These are phyloP conservation scores for Zingel zingel DNA, from an alignment of 2,113 vertebrate species.

Conservation along the genomic window DNA sequence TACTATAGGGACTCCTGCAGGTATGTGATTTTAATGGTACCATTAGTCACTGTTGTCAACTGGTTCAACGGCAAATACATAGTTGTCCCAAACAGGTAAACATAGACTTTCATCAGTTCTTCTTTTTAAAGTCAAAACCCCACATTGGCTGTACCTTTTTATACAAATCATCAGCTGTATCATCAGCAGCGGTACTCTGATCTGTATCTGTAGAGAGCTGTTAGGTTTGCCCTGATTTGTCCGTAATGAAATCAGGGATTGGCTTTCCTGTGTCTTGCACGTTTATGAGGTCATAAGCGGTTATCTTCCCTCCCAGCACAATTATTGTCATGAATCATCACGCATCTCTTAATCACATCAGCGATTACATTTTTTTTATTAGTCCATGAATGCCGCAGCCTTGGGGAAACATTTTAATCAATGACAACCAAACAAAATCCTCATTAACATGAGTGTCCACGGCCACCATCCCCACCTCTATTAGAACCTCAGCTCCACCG, in stretches of 20 bases:
- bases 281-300: slow-evolving; percentile 67
- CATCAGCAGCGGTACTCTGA: background rate
- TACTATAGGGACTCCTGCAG: slow-evolving; percentile 66
- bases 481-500: slow-evolving; percentile 28
- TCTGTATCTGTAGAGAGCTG: slow-evolving; percentile 37
- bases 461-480: slow-evolving; percentile 39
- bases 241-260: slow-evolving; percentile 69
- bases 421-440: slow-evolving; percentile 79
- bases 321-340: slow-evolving; percentile 81
- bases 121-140: slow-evolving; percentile 26
- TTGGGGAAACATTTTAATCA: slow-evolving; percentile 80
- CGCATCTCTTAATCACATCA: slow-evolving; percentile 78
- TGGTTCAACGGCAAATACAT: slow-evolving; percentile 63
- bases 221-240: slow-evolving; percentile 55
- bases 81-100: slow-evolving; percentile 34
- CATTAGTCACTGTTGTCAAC: slow-evolving; percentile 71
- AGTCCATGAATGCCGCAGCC: slow-evolving; percentile 64
- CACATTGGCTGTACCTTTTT: background rate
- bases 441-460: slow-evolving; percentile 72
- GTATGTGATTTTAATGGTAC: slow-evolving; percentile 79
- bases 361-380: slow-evolving; percentile 74
- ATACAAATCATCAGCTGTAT: slow-evolving; percentile 25
- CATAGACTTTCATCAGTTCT: slow-evolving; percentile 11
- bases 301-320: slow-evolving; percentile 61
- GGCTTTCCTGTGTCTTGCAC: slow-evolving; percentile 49